Evolutionary conservation across 2,797 vertebrate species (phyloP).

Genomic region (Parauchenoglanis punctatus): DNA sequence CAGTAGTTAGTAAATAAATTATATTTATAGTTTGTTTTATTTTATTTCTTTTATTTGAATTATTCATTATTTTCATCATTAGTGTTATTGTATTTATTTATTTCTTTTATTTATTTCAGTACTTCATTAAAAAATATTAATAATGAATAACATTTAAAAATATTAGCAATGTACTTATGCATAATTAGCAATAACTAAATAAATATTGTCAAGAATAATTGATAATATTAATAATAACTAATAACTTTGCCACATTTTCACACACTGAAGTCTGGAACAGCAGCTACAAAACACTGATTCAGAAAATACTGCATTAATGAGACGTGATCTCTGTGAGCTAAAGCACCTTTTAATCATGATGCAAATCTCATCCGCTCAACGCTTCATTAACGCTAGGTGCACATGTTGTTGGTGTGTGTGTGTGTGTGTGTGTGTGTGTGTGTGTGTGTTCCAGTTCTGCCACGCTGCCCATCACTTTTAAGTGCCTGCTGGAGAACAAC

Average conservation of each 20-base stretch:
- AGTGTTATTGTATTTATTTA: not conserved
- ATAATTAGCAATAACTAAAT: too few relatives aligned
- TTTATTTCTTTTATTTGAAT: too few relatives aligned
- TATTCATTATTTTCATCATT: not conserved
- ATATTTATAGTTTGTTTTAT: not conserved
- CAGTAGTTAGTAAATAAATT: not conserved
- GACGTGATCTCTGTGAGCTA: not conserved
- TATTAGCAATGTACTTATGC: too few relatives aligned
- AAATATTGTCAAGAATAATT: too few relatives aligned
- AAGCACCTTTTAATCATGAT: not conserved
- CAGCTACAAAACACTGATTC: not conserved
- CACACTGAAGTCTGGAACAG: too few relatives aligned
- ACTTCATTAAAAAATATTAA: too few relatives aligned
- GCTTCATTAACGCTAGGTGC: not conserved
- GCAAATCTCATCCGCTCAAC: too few relatives aligned
- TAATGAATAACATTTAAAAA: too few relatives aligned
- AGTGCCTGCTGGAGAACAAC: constrained; percentile 97
- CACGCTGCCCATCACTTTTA: constrained; percentile 97
- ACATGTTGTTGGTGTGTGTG: not conserved
- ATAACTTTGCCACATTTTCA: too few relatives aligned
- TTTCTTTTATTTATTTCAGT: not conserved
- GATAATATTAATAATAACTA: too few relatives aligned
- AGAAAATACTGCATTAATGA: not conserved
- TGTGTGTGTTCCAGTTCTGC: constrained; percentile 81
- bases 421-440: not conserved